Conservation (phyloP, 2,888 invertebrate species). For the Icerya purchasi region DNA sequence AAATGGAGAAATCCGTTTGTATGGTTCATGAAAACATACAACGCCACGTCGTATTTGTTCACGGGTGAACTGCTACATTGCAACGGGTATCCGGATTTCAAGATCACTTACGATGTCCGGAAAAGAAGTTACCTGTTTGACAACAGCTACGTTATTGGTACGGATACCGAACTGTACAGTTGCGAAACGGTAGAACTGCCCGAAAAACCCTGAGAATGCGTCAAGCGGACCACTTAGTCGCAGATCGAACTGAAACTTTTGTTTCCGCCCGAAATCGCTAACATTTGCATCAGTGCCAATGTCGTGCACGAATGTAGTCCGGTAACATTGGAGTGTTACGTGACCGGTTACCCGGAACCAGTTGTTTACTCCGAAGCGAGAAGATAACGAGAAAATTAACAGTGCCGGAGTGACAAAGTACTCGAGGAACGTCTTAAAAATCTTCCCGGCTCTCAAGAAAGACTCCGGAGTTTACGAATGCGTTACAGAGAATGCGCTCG, state of each 20-base stretch:
- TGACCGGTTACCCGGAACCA: neutral
- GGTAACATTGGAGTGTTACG: neutral
- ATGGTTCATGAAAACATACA: neutral
- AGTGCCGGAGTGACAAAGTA: neutral
- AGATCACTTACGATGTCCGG: neutral
- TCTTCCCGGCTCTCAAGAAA: neutral
- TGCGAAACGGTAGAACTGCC: neutral
- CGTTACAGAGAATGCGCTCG: neutral
- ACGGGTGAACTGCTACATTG: neutral
- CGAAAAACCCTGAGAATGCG: neutral
- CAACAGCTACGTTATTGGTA: neutral
- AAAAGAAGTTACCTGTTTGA: neutral
- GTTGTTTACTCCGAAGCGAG: neutral
- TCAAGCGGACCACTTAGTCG: neutral
- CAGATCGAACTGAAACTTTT: neutral
- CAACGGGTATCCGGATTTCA: neutral
- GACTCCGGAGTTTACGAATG: neutral
- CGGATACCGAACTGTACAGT: neutral
- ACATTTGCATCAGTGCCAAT: neutral
- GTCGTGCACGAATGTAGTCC: neutral
- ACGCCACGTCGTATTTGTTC: neutral
- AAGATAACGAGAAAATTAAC: neutral
- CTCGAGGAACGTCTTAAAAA: neutral
- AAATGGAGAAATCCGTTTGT: neutral
- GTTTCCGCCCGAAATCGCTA: neutral